A percentile compares a stretch with the other conserved stretches of the same genome.
phyloP scores from a whole-genome alignment of 2,888 invertebrate species.

The Noctua comes region DNA sequence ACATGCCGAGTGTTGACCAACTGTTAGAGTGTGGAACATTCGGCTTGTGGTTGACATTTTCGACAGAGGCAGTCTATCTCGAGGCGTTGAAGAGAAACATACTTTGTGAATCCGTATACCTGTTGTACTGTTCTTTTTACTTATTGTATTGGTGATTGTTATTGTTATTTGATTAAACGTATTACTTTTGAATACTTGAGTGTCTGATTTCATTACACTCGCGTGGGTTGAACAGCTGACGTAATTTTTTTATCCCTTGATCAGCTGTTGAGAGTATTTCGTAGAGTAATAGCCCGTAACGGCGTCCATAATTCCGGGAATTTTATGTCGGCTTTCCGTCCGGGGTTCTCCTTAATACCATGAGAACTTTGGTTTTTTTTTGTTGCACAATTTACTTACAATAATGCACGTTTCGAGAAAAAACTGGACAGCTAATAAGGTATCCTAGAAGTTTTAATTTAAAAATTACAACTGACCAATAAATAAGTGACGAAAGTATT shows the following conservation, averaged over 20 bases:
- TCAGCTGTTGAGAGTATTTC: slow-evolving; percentile 48
- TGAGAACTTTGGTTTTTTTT: slow-evolving; percentile 35
- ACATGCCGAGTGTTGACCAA: no score
- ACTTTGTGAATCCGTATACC: no score
- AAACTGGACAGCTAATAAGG: background rate
- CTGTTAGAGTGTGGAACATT: no score
- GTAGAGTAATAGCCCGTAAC: slow-evolving; percentile 46
- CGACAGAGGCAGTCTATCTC: no score
- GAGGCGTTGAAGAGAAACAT: no score
- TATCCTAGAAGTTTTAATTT: background rate
- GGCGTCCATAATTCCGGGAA: slow-evolving; percentile 56
- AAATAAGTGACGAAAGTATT: background rate
- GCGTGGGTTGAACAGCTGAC: slow-evolving; percentile 51
- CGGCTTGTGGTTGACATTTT: no score
- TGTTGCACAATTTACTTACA: slow-evolving; percentile 18
- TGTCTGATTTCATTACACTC: no score
- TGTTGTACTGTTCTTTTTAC: no score
- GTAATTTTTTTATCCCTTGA: slow-evolving; percentile 37
- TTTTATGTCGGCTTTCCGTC: slow-evolving; percentile 51
- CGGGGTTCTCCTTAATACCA: slow-evolving; percentile 37
- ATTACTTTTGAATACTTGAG: no score
- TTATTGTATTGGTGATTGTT: no score
- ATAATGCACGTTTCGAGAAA: slow-evolving; percentile 7
- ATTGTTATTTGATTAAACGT: no score
- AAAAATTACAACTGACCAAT: background rate